These are phyloP conservation scores for Struthidea cinerea DNA, from an alignment of 2,113 vertebrate species.

Conservation along the genomic window DNA sequence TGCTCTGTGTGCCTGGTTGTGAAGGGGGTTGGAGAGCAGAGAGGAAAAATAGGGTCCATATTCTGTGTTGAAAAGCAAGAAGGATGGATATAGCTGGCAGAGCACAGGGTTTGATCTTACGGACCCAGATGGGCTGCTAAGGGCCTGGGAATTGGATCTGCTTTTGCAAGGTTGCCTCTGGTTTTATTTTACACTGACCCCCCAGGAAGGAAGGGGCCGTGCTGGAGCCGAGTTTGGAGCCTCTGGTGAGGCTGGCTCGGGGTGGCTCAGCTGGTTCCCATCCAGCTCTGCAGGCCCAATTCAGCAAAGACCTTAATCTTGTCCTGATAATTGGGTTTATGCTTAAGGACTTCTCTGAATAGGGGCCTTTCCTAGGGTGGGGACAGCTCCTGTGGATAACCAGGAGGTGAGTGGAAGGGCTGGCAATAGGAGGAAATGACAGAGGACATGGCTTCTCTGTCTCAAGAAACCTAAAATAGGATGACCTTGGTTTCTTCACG, in stretches of 20 bases:
- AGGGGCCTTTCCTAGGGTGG: not conserved
- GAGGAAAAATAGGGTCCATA: not conserved
- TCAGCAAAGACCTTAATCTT: not conserved
- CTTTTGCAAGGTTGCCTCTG: not conserved
- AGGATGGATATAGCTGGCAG: not conserved
- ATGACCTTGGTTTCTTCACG: not conserved
- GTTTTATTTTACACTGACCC: not conserved
- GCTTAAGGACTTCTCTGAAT: not conserved
- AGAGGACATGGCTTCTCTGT: not conserved
- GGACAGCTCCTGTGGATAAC: not conserved
- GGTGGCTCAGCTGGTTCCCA: not conserved
- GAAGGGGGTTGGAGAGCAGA: not conserved
- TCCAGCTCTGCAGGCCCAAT: not conserved
- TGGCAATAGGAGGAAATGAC: fast-evolving
- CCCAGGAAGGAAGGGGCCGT: not conserved
- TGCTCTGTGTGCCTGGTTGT: not conserved
- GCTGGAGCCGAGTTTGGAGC: fast-evolving
- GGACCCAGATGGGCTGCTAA: not conserved
- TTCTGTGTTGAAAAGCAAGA: not conserved
- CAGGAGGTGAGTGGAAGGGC: not conserved
- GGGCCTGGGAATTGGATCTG: not conserved
- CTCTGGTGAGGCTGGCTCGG: fast-evolving
- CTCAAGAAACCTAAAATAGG: not conserved
- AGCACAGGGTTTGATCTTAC: not conserved
- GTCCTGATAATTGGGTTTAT: not conserved